Percentiles rank a stretch among this genome's conserved stretches.
phyloP scores from a whole-genome alignment of 1,140 invertebrate genomes.

The Drosophila arawakana region DNA sequence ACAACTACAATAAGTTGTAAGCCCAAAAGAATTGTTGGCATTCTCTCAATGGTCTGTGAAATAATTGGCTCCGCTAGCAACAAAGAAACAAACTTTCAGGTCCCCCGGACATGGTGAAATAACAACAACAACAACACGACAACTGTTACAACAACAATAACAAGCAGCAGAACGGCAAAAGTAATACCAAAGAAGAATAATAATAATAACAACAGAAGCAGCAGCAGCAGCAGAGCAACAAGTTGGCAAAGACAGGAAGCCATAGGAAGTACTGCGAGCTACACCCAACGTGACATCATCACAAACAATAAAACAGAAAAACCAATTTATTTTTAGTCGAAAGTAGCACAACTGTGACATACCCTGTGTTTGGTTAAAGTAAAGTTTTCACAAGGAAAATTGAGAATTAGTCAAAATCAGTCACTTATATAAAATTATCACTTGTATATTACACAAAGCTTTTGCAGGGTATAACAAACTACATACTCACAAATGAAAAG shows the following conservation, averaged over 20 bases:
- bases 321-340: neutral
- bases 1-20: slow-evolving; percentile 17
- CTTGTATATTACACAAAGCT: neutral
- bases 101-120: slow-evolving; percentile 59
- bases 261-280: slow-evolving; percentile 43
- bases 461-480: slow-evolving; percentile 4
- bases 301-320: slow-evolving; percentile 32
- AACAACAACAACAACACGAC: slow-evolving; percentile 19
- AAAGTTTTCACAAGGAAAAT: too few species aligned
- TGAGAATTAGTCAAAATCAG: too few species aligned
- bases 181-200: slow-evolving; percentile 51
- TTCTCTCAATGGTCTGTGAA: slow-evolving; percentile 29
- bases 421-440: too few species aligned
- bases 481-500: slow-evolving; percentile 8
- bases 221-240: slow-evolving; percentile 20
- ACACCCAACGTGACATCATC: slow-evolving; percentile 52
- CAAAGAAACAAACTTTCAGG: slow-evolving; percentile 34
- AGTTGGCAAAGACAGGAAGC: slow-evolving; percentile 50
- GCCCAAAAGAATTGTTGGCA: slow-evolving; percentile 20
- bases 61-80: slow-evolving; percentile 46
- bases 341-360: neutral
- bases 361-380: slow-evolving; percentile 6
- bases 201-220: slow-evolving; percentile 30
- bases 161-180: neutral
- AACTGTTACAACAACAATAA: slow-evolving; percentile 13